Evolutionary conservation across 2,797 vertebrate species (phyloP), one percentile per base, ranked within the genome.

Genomic region (Sebastes matsubarae): DNA sequence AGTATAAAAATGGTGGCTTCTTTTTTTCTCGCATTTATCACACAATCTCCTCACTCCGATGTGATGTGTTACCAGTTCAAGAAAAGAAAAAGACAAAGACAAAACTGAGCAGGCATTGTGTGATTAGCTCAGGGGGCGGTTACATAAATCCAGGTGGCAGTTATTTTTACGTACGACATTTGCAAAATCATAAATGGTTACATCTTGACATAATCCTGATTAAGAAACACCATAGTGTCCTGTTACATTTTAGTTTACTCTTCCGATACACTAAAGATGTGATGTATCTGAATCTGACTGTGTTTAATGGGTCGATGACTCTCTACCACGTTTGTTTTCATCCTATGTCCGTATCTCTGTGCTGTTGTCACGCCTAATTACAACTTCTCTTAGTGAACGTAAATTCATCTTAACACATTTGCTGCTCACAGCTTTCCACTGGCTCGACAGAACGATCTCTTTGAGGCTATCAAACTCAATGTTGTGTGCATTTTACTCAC

Each of bases 391-490:
- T 64, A 58, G 10, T 25, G 34, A 69, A 79, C 77, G 68, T 57
- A 20, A 30, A 87, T 74, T 79, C 34, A 57, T 64, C 59, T 63
- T 22, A 58, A 73, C 66, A 50, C 92, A 93, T 93, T 91, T n/a
- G 8, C 81, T 38, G 61, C 78, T 55, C 60, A 12, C 59, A 61
- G 36, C 34, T 32, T 61, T 76, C 61, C 24, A 58, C 52, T 25
- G 88, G 83, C 82, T 92, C 90, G 86, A 50, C 84, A 74, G 76
- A 85, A 82, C 66, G 82, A 92, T 42, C 68, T 52, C 64, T 83
- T 67, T 74, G 27, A 66, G 38, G 29, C 20, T 67, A 64, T 83
- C 27, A 72, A 46, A 68, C 36, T 72, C 10, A 34, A 32, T 11
- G 9, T 38, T 73, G 63, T 74, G n/a, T 83, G 71, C 25, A 25